These are phyloP conservation scores for Girardinichthys multiradiatus DNA, from an alignment of 2,113 vertebrate species.

Conservation along the genomic window DNA sequence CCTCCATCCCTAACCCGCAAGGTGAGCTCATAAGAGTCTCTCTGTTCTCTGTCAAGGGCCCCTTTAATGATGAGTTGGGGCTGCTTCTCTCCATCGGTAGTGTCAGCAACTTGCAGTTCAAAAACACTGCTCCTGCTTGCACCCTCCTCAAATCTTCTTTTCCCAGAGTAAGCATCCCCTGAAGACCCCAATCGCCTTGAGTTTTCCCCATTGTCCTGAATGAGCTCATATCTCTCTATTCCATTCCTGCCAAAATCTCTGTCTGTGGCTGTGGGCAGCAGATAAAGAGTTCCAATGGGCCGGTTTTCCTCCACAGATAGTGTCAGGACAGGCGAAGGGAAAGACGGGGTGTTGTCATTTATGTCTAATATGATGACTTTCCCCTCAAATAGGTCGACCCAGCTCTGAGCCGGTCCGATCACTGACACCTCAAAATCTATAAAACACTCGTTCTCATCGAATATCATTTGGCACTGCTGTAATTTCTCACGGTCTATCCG, in stretches of 20 bases:
- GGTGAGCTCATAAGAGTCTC: conserved; percentile 96
- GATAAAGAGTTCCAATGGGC: conserved; percentile 95
- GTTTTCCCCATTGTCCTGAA: conserved; percentile 92
- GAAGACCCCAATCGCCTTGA: conserved; percentile 72
- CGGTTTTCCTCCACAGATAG: conserved; percentile 98
- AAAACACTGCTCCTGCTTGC: conserved; percentile 91
- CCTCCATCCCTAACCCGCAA: conserved; percentile 94
- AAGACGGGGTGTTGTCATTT: conserved; percentile 98
- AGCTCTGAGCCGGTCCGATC: conserved; percentile 97
- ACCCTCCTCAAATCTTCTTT: conserved; percentile 80
- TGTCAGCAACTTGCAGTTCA: conserved; percentile 97
- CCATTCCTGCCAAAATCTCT: conserved; percentile 96
- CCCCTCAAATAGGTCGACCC: conserved; percentile 97
- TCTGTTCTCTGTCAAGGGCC: conserved; percentile 93
- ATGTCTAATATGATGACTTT: conserved; percentile 97
- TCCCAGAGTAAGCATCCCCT: conserved; percentile 78
- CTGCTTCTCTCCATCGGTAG: conserved; percentile 97
- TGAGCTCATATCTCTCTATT: conserved; percentile 96
- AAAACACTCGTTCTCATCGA: conserved; percentile 98
- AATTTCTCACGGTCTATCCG: conserved; percentile 98
- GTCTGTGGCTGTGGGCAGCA: conserved; percentile 96
- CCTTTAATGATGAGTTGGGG: conserved; percentile 98
- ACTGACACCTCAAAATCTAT: conserved; percentile 99
- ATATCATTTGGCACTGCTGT: conserved; percentile 99
- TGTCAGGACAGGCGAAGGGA: conserved; percentile 95